A percentile compares a stretch with the other conserved stretches of the same genome.
phyloP scores from a whole-genome alignment of 2,888 invertebrate species.

The Melinopterus prodromus region DNA sequence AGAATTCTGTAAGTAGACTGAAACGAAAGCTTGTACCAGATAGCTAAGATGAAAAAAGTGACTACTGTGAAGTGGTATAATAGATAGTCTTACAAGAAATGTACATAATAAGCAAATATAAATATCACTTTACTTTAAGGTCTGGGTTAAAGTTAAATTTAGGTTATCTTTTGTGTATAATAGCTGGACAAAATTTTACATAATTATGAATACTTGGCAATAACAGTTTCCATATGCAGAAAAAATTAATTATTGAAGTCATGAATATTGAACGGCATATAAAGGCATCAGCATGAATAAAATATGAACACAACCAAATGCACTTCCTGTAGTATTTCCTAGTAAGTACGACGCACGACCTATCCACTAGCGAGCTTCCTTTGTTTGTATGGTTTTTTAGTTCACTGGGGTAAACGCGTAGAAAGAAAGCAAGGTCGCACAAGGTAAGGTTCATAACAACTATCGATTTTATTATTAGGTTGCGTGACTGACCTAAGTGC shows the following conservation, averaged over 20 bases:
- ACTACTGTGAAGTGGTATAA: no score
- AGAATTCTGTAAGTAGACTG: no score
- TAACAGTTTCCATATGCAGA: background rate
- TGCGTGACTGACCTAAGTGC: background rate
- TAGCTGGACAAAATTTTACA: no score
- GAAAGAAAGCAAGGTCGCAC: background rate
- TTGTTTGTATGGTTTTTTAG: background rate
- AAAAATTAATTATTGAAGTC: background rate
- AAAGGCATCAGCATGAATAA: background rate
- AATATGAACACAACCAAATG: background rate
- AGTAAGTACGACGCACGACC: background rate
- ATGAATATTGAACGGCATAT: background rate
- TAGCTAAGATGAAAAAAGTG: no score
- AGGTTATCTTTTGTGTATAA: no score
- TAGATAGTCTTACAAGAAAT: no score
- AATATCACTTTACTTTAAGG: no score
- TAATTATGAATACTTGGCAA: background rate
- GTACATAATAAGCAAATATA: no score
- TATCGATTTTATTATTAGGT: background rate
- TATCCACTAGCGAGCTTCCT: background rate
- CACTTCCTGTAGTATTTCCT: background rate
- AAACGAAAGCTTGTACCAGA: no score
- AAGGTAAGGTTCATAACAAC: background rate
- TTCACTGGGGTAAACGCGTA: slow-evolving; percentile 4
- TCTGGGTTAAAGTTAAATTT: no score